Evolutionary conservation across 2,888 invertebrate species (phyloP), one percentile per base, ranked within the genome.

Genomic region (Drosophila histrio): DNA sequence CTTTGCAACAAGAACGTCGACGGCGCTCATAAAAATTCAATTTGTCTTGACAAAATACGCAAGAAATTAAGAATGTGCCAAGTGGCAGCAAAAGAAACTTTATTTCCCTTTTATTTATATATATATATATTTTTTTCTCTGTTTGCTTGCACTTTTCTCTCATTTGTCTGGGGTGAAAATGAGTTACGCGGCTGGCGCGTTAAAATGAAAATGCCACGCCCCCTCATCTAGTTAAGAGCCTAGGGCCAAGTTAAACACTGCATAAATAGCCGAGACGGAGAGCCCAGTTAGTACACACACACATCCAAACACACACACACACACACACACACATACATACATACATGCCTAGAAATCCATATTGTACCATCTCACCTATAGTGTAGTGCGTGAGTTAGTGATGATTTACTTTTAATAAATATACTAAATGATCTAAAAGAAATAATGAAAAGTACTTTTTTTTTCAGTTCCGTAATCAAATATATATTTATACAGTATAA

Each of bases 1-100:
- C 83, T 69, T 71, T 87, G 62, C 72, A 24, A 41, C 22, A 24
- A 46, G 49, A 36, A 65, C 58, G 56, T 44, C 47, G 46, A 72
- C 59, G 72, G 56, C 72, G 87, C 84, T 84, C 84, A 84, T 84
- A 84, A 84, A 84, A 84, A 84, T 84, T 84, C 84, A 84, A 84
- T 84, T 84, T 84, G 84, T 84, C 84, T 88, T 84, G 88, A 88
- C 88, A 84, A 84, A 84, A 84, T 84, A 84, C 84, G 84, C 84
- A 86, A 87, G 87, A 88, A 88, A 84, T 84, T 84, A 84, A 84
- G 84, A 88, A 84, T 84, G 84, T 88, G 88, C 88, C 88, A 87
- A 86, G 86, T 79, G 66, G 81, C 77, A 84, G 84, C 81, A 78
- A 79, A 87, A 79, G 82, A 87, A 82, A 82, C 85, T 85, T 87